Conservation (phyloP, 2,888 invertebrate genomes). For the Drosophila sordidula region DNA sequence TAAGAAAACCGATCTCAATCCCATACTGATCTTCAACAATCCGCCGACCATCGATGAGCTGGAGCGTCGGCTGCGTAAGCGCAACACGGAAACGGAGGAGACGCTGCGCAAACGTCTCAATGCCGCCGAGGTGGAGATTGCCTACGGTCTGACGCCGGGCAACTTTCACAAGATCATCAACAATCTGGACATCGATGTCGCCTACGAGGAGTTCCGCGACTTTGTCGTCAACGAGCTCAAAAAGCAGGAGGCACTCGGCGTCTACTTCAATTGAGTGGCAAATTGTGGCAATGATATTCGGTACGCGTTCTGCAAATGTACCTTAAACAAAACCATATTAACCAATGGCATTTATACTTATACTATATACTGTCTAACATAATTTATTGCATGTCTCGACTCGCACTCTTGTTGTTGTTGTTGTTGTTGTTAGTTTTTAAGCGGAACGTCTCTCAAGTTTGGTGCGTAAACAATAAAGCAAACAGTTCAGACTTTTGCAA, state of each 20-base stretch:
- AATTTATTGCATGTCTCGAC: conserved; percentile 18
- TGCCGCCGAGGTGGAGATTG: conserved; percentile 92
- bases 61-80: conserved; percentile 89
- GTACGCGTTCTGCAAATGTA: conserved; percentile 28
- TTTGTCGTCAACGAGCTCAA: conserved; percentile 89
- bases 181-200: conserved; percentile 92
- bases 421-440: conserved; percentile 64
- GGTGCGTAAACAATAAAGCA: conserved; percentile 53
- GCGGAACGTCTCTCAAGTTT: conserved; percentile 42
- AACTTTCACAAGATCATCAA: conserved; percentile 94
- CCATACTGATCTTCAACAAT: conserved; percentile 94
- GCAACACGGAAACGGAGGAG: conserved; percentile 97
- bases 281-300: neutral
- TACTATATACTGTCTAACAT: neutral
- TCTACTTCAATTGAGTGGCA: conserved; percentile 54
- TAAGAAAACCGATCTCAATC: conserved; percentile 92
- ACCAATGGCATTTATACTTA: conserved; percentile 53
- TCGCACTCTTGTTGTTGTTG: conserved; percentile 50
- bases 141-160: conserved; percentile 89
- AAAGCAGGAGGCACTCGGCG: conserved; percentile 86
- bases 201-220: conserved; percentile 90
- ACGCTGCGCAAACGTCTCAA: conserved; percentile 91
- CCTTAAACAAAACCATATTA: conserved; percentile 11
- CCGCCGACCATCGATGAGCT: conserved; percentile 94
- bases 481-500: conserved; percentile 37